phyloP scores from a whole-genome alignment of 1,140 invertebrate species.

The Macrocentrus cingulum region DNA sequence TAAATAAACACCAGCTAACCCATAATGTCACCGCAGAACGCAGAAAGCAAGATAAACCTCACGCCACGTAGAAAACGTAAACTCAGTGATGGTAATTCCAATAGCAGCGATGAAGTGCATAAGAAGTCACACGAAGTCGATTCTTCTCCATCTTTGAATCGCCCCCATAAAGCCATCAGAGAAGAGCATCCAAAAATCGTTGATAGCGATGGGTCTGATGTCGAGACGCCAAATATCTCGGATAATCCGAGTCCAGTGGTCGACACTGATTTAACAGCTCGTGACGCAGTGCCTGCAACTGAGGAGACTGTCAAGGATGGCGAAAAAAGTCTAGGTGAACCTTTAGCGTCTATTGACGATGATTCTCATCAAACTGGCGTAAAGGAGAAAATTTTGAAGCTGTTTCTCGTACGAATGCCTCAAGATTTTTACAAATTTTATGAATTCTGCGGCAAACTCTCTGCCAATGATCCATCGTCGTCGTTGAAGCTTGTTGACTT shows the following conservation, averaged over 20 bases:
- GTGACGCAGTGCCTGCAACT: too few relatives aligned
- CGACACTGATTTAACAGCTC: too few relatives aligned
- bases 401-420: conserved; percentile 86
- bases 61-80: conserved; percentile 31
- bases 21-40: not conserved
- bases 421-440: conserved; percentile 85
- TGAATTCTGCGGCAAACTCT: conserved; percentile 73
- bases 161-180: too few relatives aligned
- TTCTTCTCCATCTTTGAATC: too few relatives aligned
- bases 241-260: too few relatives aligned
- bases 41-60: conserved; percentile 31
- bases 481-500: conserved; percentile 70
- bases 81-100: conserved; percentile 3
- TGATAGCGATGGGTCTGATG: too few relatives aligned
- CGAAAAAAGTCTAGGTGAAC: not conserved
- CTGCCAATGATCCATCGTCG: conserved; percentile 63
- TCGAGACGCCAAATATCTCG: too few relatives aligned
- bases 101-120: too few relatives aligned
- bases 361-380: conserved; percentile 24
- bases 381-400: conserved; percentile 67
- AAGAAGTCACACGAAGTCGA: too few relatives aligned
- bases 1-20: not conserved
- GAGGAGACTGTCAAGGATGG: conserved; percentile 5
- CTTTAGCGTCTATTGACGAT: not conserved
- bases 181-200: too few relatives aligned